Base-by-base conservation (phyloP, 2,797 vertebrate species). In the Thunnus albacares region DNA sequence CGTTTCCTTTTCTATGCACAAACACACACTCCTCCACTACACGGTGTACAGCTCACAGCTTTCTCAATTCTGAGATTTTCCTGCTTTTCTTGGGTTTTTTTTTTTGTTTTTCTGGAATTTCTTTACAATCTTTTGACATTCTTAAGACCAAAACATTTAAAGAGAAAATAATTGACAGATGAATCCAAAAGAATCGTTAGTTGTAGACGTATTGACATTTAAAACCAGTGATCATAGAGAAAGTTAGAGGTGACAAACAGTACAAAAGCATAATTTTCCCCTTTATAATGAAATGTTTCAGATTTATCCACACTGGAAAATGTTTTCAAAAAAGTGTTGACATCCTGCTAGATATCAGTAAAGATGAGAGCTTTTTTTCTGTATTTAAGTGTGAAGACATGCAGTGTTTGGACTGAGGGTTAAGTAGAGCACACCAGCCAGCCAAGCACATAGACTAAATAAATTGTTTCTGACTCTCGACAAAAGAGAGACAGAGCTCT, bases 391-490 rank as follows among this genome's bases (percentile, higher is more conserved):
- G 45, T 58, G 49, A 75, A 55, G 80, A 72, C 61, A 59, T 61
- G 68, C 70, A 51, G 49, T 78, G 67, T 88, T 85, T 90, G 78
- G 80, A 83, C 81, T 57, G 22, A 57, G 30, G 67, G 78, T 82
- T 75, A 79, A 92, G 75, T 85, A 72, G 88, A 89, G 82, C 85
- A 84, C 82, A 75, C 60, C 56, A 88, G 73, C 63, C 86, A 84
- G 70, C 77, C 80, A 62, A 69, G 86, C 75, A 83, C 74, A 71
- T 47, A 91, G 77, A 87, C 82, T 72, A 86, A 87, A 91, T 84
- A 87, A 77, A 90, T 74, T 75, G 81, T 76, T 80, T 86, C 59
- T 78, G 87, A 83, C 87, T 85, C 69, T 75, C 5, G 6, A 38
- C 38, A 38, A 38, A 38, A 10, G 38, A 35, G 35, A 11, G 38